phyloP scores from a whole-genome alignment of 23 tunicate species.

The Oikopleura albicans region DNA sequence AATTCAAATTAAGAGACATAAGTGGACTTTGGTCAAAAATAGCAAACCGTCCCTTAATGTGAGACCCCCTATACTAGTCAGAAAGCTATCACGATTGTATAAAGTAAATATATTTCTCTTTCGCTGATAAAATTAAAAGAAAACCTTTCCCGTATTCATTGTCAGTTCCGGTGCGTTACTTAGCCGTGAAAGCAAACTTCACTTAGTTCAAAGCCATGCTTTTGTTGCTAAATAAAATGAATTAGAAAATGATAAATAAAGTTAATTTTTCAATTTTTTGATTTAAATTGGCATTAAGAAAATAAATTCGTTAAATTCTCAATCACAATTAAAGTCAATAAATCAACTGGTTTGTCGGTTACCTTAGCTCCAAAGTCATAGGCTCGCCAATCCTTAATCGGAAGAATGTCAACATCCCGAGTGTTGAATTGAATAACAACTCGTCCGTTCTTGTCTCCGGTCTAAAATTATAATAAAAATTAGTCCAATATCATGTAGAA shows the following conservation, averaged over 20 bases:
- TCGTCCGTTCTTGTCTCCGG: conserved; percentile 33
- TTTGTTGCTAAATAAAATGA: conserved; percentile 23
- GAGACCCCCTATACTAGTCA: not conserved
- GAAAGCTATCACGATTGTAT: too few species aligned
- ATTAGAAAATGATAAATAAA: too few species aligned
- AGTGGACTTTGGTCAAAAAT: too few species aligned
- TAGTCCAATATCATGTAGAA: not conserved
- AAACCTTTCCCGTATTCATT: not conserved
- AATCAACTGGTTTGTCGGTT: too few species aligned
- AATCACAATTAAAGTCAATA: not conserved
- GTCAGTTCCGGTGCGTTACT: not conserved
- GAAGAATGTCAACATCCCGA: conserved; percentile 38
- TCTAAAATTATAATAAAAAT: conserved; percentile 21
- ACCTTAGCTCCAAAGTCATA: conserved; percentile 41
- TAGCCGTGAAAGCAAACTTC: conserved; percentile 82
- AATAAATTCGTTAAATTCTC: not conserved
- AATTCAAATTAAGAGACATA: too few species aligned
- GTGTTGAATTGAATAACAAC: conserved; percentile 39
- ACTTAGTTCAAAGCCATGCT: conserved; percentile 46
- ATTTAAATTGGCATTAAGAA: not conserved
- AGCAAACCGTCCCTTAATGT: not conserved
- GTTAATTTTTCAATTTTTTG: not conserved
- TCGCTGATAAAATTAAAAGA: too few species aligned
- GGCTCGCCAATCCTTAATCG: conserved; percentile 54
- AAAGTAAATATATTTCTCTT: too few species aligned